phyloP scores from a whole-genome alignment of 2,797 vertebrate species.

The Sebastes cheni region DNA sequence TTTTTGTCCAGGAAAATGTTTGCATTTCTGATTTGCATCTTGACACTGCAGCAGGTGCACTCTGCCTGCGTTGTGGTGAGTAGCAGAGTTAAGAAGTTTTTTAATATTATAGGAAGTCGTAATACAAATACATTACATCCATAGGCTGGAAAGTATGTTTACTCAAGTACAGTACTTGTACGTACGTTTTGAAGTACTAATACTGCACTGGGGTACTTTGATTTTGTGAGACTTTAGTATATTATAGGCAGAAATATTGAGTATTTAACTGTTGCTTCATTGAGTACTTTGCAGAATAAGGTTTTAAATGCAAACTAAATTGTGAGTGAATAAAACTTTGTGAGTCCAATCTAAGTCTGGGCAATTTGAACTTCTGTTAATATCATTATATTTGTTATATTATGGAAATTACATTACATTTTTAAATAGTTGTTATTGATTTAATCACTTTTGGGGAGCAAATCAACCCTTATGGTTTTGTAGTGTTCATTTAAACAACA shows the following conservation, averaged over 20 bases:
- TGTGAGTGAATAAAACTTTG: neutral
- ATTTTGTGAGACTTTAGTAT: neutral
- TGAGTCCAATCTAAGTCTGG: neutral
- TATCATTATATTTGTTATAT: neutral
- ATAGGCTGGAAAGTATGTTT: neutral
- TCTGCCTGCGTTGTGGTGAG: conserved; percentile 63
- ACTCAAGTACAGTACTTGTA: neutral
- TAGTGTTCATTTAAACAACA: neutral
- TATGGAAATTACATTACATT: neutral
- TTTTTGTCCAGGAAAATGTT: conserved; percentile 63
- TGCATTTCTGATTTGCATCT: conserved; percentile 39
- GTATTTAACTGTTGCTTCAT: neutral
- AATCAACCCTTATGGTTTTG: neutral
- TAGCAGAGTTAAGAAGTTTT: neutral
- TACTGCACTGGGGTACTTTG: neutral
- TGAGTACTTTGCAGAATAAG: neutral
- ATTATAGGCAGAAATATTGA: neutral
- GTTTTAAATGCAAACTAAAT: neutral
- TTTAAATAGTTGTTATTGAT: neutral
- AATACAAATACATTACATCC: neutral
- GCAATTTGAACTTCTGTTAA: neutral
- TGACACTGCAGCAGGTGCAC: conserved; percentile 56
- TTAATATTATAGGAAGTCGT: neutral
- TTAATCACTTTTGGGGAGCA: neutral
- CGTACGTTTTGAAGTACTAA: neutral